Evolutionary conservation across 2,113 vertebrate species (phyloP).

Genomic region (Puffinus mauretanicus): DNA sequence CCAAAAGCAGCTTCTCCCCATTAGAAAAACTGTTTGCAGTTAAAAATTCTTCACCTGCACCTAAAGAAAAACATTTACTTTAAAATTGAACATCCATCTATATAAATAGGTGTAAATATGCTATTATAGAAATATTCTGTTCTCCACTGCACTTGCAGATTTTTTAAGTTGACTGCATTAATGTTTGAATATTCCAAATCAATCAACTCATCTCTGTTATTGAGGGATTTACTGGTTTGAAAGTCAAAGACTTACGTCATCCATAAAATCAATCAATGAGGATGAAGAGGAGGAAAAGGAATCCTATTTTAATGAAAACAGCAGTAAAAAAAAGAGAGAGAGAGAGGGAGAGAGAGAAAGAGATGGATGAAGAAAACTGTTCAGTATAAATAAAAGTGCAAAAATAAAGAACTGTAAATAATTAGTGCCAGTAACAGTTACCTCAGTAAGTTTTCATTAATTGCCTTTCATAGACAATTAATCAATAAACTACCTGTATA

Average conservation of each 20-base stretch:
- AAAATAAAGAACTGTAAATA: conserved; percentile 71
- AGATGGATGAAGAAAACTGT: conserved; percentile 73
- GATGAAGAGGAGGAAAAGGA: conserved; percentile 94
- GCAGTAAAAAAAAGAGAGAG: conserved; percentile 76
- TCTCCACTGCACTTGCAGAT: background rate
- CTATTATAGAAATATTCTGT: background rate
- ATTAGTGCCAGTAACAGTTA: conserved; percentile 55
- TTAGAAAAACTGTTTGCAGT: background rate
- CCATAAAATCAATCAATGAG: conserved; percentile 97
- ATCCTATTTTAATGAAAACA: conserved; percentile 87
- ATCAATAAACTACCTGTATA: background rate
- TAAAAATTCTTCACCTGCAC: background rate
- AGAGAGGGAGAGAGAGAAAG: conserved; percentile 65
- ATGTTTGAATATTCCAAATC: conserved; percentile 56
- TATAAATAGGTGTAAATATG: background rate
- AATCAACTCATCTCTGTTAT: conserved; percentile 62
- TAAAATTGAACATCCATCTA: background rate
- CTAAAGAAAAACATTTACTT: background rate
- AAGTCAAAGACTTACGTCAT: conserved; percentile 90
- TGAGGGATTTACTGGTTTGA: conserved; percentile 70
- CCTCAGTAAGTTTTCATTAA: conserved; percentile 26
- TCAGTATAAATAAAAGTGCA: conserved; percentile 71
- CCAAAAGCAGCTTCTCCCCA: background rate
- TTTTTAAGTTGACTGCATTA: conserved; percentile 69
- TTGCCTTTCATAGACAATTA: conserved; percentile 42